Conservation (phyloP, 2,113 vertebrate species). For the Gorsachius goisagi region DNA sequence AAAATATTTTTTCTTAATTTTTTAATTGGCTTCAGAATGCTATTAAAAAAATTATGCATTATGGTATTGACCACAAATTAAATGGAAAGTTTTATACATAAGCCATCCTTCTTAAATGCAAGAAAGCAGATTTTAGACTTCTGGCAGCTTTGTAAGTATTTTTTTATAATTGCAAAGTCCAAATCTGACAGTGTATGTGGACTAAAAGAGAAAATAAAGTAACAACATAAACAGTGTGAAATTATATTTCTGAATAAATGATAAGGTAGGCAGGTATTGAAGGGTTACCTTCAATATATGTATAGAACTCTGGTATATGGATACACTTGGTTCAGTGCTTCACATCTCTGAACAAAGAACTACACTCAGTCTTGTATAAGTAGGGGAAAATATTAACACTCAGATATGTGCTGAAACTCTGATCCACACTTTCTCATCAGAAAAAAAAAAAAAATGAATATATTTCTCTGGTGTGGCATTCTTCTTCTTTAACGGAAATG, state of each 20-base stretch:
- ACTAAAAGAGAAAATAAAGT: background rate
- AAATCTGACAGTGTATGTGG: too few species aligned
- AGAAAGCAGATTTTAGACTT: background rate
- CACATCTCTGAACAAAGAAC: background rate
- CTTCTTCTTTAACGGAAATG: background rate
- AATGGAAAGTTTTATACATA: background rate
- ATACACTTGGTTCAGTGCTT: background rate
- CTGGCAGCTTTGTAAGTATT: background rate
- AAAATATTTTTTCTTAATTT: background rate
- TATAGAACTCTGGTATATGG: background rate
- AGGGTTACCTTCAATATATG: background rate
- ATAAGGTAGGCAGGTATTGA: background rate
- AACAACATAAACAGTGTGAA: background rate
- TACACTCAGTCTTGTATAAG: background rate
- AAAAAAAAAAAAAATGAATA: background rate
- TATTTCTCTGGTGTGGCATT: background rate
- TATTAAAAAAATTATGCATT: background rate
- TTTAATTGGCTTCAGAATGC: background rate
- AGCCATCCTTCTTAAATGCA: background rate
- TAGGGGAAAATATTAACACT: background rate
- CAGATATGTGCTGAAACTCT: background rate
- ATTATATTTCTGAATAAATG: background rate
- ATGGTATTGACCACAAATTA: background rate
- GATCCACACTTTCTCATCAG: background rate
- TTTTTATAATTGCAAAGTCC: background rate